Evolutionary conservation across 1,140 invertebrate species (phyloP), one percentile per base, ranked within the genome.

Genomic region (Ostrea denselamellosa): DNA sequence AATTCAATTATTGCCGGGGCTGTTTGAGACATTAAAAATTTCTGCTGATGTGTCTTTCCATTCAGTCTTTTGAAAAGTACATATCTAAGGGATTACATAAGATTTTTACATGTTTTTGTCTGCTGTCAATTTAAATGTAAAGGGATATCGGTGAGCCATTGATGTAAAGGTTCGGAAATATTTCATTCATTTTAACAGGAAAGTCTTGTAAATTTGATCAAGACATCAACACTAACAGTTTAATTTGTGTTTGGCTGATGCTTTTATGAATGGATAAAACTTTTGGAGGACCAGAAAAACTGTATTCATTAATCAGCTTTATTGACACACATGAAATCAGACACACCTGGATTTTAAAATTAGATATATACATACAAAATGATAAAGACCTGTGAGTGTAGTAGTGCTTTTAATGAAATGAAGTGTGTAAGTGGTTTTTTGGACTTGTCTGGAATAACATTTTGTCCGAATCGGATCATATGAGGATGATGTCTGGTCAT

Each of bases 31-130:
- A 44, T 77, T 0, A 25, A 34, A 25, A 77, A 77, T 77, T 77
- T 9, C 28, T 3, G 25, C 68, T 77, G 25, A 77, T 12, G 68
- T 77, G 25, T 77, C 68, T 77, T 34, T 77, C 25, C 9, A 77
- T 77, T 77, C 25, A 77, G 8, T 77, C 68, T 77, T 77, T 77
- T 77, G 68, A 77, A 77, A 77, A 77, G 68, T 77, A 25, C 68
- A 77, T 77, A 77, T 77, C 68, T 77, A 77, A 77, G 25, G 68
- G 25, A 77, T 77, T 77, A 77, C 68, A 77, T 77, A 77, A 77
- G 68, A 77, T 77, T 77, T 77, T 77, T 77, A 34, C 68, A 77
- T 77, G 68, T 77, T 77, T 44, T 77, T 77, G 68, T 77, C 68
- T 25, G 68, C 25, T 77, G 28, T 77, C 68, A 77, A 77, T 77